These are phyloP conservation scores for Laterallus jamaicensis DNA, from an alignment of 2,113 vertebrate genomes.

Conservation along the genomic window DNA sequence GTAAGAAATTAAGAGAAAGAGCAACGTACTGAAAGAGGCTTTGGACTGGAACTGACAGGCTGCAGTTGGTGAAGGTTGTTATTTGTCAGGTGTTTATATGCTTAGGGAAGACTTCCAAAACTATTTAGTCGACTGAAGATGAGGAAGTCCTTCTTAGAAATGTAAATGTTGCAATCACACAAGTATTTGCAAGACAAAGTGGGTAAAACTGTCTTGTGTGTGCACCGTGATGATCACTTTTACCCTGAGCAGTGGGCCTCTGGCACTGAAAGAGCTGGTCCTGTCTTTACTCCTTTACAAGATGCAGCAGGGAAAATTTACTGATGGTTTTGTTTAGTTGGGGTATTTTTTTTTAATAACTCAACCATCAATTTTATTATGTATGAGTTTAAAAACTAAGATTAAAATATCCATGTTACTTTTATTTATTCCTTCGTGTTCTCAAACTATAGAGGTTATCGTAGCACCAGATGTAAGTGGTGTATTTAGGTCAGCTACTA, in stretches of 20 bases:
- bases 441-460: neutral
- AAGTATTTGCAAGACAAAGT: neutral
- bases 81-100: neutral
- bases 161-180: neutral
- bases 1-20: neutral
- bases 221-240: neutral
- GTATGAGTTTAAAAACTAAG: neutral
- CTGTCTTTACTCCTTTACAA: neutral
- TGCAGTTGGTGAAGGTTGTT: constrained; percentile 2
- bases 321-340: too few species aligned
- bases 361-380: neutral
- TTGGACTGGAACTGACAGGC: neutral
- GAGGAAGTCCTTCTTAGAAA: neutral
- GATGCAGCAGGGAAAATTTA: neutral
- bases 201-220: neutral
- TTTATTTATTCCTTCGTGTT: neutral
- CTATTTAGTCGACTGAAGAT: neutral
- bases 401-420: neutral
- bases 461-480: neutral
- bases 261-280: neutral
- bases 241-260: neutral
- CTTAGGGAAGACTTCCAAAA: constrained; percentile 15
- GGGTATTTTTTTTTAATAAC: too few species aligned
- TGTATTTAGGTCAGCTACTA: constrained; percentile 55
- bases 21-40: neutral